phyloP scores from a whole-genome alignment of 2,113 vertebrate genomes.

The Notarius quadriscutis region DNA sequence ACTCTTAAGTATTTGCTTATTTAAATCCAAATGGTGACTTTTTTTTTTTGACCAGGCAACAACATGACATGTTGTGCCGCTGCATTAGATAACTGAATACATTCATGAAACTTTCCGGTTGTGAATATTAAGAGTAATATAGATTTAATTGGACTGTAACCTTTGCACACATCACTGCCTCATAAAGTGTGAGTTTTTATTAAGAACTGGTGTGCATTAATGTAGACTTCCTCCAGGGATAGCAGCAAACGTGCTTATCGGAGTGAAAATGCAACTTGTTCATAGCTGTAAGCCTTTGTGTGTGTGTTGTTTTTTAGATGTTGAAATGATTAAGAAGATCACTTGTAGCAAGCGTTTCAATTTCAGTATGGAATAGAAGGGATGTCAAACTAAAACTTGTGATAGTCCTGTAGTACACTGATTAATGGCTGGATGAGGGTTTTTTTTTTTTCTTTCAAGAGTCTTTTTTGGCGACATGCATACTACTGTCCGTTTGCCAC shows the following conservation, averaged over 20 bases:
- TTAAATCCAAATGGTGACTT: too few relatives aligned
- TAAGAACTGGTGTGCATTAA: constrained; percentile 65
- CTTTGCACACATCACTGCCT: constrained; percentile 59
- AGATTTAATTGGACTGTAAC: constrained; percentile 66
- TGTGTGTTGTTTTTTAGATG: background rate
- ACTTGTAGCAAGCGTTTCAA: constrained; percentile 1
- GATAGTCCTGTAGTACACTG: background rate
- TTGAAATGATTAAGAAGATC: constrained; percentile 23
- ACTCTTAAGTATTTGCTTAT: too few relatives aligned
- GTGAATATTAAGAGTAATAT: constrained; percentile 63
- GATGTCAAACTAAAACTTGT: background rate
- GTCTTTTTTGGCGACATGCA: background rate
- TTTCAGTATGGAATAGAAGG: background rate
- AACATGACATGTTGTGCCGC: constrained; percentile 39
- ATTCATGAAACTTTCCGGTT: constrained; percentile 2
- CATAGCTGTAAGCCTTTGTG: background rate
- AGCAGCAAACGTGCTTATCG: constrained; percentile 42
- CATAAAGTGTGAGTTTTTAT: constrained; percentile 60
- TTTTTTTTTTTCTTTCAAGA: background rate
- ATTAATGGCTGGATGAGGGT: background rate
- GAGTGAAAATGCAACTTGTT: constrained; percentile 23
- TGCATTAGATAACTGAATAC: constrained; percentile 53
- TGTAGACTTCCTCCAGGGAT: constrained; percentile 55
- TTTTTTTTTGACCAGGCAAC: too few relatives aligned
- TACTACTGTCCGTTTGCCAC: background rate